Evolutionary conservation across 2,888 invertebrate genomes (phyloP).

Genomic region (Scaptodrosophila latifasciaeformis): DNA sequence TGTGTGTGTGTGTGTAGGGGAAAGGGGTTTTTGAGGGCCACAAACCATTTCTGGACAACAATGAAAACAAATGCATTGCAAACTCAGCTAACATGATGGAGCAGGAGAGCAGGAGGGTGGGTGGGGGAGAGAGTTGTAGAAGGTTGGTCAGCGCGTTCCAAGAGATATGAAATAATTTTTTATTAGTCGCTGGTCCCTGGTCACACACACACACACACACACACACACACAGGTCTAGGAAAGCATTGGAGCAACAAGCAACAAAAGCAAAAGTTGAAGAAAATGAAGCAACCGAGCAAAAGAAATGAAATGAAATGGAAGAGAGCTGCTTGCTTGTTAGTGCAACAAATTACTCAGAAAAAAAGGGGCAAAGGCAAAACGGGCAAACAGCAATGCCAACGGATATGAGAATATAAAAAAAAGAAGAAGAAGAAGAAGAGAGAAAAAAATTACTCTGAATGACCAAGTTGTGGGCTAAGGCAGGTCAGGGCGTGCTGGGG

Average conservation of each 20-base stretch:
- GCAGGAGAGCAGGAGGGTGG: neutral
- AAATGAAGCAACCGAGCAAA: slow-evolving; percentile 34
- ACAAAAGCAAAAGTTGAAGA: neutral
- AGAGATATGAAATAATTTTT: slow-evolving; percentile 62
- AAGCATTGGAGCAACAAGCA: no score
- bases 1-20: no score
- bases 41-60: slow-evolving; percentile 46
- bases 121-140: neutral
- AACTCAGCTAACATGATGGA: slow-evolving; percentile 10
- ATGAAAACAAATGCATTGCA: slow-evolving; percentile 62
- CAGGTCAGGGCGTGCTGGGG: neutral
- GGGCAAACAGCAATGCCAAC: neutral
- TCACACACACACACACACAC: no score
- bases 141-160: slow-evolving; percentile 1
- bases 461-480: neutral
- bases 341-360: slow-evolving; percentile 61
- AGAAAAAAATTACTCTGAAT: neutral
- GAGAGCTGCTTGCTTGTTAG: slow-evolving; percentile 59
- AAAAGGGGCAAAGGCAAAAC: slow-evolving; percentile 3
- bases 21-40: no score
- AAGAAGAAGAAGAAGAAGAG: neutral
- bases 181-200: slow-evolving; percentile 39
- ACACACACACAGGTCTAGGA: no score
- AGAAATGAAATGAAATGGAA: slow-evolving; percentile 56
- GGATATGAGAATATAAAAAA: slow-evolving; percentile 6